Evolutionary conservation across 2,797 vertebrate species (phyloP).

Genomic region (Sebastes kiyomatsui): DNA sequence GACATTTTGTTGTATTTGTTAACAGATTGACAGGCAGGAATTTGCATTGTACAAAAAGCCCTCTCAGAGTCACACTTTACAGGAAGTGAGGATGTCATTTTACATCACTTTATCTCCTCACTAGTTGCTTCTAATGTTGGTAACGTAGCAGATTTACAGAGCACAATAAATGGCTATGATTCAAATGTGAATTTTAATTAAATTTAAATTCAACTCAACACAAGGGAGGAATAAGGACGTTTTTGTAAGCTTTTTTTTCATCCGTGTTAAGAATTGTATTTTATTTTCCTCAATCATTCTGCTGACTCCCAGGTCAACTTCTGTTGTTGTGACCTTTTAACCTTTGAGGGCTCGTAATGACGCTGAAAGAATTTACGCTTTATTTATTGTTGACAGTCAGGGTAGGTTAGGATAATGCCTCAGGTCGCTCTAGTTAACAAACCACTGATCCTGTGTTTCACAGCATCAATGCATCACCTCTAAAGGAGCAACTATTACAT

Average conservation of each 20-base stretch:
- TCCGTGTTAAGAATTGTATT: neutral
- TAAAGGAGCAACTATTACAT: neutral
- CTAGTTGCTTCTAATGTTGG: neutral
- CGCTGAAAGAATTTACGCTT: neutral
- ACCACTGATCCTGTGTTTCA: constrained; percentile 3
- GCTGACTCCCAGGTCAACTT: neutral
- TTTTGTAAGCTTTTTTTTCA: neutral
- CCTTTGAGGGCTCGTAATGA: neutral
- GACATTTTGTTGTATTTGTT: neutral
- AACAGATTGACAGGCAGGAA: neutral
- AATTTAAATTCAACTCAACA: neutral
- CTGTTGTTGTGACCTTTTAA: constrained; percentile 9
- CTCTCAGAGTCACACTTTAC: neutral
- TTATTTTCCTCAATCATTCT: neutral
- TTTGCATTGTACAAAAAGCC: neutral
- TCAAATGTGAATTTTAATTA: neutral
- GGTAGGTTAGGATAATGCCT: neutral
- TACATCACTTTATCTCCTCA: neutral
- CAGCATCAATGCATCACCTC: constrained; percentile 8
- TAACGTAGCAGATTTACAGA: neutral
- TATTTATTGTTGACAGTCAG: neutral
- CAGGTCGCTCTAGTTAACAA: neutral
- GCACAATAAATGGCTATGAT: neutral
- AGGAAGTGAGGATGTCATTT: neutral
- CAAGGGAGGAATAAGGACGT: neutral